A percentile compares a stretch with the other conserved stretches of the same genome.
Evolutionary conservation across 2,113 vertebrate genomes (phyloP).

Genomic region (Athene noctua): DNA sequence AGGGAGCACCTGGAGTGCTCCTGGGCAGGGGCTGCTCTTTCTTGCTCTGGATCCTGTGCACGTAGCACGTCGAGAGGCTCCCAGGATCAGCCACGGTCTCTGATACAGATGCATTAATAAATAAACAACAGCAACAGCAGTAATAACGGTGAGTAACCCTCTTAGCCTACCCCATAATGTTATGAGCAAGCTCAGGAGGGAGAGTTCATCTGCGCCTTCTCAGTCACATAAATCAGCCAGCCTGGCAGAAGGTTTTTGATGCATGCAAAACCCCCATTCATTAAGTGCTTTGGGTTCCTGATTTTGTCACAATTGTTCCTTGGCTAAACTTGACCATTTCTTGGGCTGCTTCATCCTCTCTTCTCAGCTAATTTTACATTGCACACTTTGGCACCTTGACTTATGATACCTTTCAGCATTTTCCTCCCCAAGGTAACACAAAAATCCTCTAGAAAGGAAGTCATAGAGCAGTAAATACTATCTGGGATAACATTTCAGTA

Average conservation of each 20-base stretch:
- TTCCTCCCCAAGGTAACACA: conserved; percentile 55
- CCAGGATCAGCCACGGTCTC: not conserved
- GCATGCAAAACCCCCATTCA: not conserved
- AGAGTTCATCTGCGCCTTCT: conserved; percentile 17
- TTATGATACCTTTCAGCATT: conserved; percentile 53
- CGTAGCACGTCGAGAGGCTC: conserved; percentile 14
- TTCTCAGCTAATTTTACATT: conserved; percentile 35
- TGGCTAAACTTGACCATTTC: conserved; percentile 25
- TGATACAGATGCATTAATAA: conserved; percentile 57
- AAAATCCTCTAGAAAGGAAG: conserved; percentile 55
- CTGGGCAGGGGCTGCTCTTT: not conserved
- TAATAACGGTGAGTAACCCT: conserved; percentile 59
- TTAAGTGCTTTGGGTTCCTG: not conserved
- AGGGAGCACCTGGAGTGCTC: not conserved
- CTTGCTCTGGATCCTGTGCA: conserved; percentile 11
- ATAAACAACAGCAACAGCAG: conserved; percentile 63
- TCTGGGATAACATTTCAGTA: conserved; percentile 56
- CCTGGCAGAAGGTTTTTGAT: conserved; percentile 10
- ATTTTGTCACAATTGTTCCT: conserved; percentile 18
- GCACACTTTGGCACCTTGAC: conserved; percentile 42
- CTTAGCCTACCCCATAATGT: conserved; percentile 51
- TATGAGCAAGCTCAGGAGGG: conserved; percentile 54
- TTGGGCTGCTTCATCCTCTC: not conserved
- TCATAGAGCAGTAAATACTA: conserved; percentile 52
- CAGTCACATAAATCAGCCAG: conserved; percentile 40